Conservation (phyloP, 2,797 vertebrate genomes). For the Prunella strophiata region DNA sequence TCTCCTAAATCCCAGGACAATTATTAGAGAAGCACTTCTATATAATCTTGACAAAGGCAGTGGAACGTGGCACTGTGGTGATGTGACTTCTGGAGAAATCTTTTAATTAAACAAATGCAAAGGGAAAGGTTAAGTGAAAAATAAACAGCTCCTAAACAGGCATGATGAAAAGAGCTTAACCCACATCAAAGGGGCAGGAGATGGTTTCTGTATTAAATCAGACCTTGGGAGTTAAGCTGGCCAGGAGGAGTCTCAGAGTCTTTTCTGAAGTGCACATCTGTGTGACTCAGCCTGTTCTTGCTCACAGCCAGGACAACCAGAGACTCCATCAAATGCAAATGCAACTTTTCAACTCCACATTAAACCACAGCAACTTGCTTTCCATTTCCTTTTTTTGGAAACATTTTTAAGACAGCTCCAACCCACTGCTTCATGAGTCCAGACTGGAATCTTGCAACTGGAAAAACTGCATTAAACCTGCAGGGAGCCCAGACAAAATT, state of each 20-base stretch:
- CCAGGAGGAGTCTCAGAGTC: background rate
- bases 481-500: background rate
- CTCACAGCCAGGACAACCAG: background rate
- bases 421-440: background rate
- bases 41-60: conserved; percentile 15
- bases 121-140: conserved; percentile 39
- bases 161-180: background rate
- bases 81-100: conserved; percentile 7
- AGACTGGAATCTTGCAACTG: background rate
- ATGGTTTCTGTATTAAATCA: background rate
- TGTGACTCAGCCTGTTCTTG: background rate
- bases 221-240: background rate
- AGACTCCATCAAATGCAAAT: background rate
- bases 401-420: background rate
- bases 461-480: background rate
- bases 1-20: conserved; percentile 42
- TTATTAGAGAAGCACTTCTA: conserved; percentile 22
- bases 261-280: background rate
- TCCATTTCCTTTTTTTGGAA: background rate
- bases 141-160: conserved; percentile 24
- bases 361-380: background rate
- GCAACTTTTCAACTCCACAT: background rate
- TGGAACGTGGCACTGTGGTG: background rate
- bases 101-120: conserved; percentile 46
- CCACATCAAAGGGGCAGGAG: background rate